Percentiles rank a stretch among this genome's conserved stretches.
phyloP scores from a whole-genome alignment of 1,140 invertebrate species.

The Dendrolimus kikuchii region DNA sequence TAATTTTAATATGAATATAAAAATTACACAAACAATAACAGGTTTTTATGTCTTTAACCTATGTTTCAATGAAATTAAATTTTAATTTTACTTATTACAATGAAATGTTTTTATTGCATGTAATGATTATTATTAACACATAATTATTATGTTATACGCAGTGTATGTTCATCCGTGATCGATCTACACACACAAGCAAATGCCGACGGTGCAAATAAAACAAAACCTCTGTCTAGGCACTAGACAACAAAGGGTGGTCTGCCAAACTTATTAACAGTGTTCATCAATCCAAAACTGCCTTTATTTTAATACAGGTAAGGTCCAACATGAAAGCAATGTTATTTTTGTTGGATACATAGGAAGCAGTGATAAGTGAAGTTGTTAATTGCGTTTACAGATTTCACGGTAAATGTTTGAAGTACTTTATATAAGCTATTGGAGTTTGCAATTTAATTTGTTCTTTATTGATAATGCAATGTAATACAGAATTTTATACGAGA shows the following conservation, averaged over 20 bases:
- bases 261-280: conserved; percentile 24
- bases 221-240: conserved; percentile 56
- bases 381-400: conserved; percentile 62
- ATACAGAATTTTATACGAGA: too few species aligned
- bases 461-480: too few species aligned
- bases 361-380: conserved; percentile 59
- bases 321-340: conserved; percentile 7
- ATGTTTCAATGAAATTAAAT: too few species aligned
- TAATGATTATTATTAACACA: too few species aligned
- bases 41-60: too few species aligned
- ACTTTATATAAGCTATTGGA: too few species aligned
- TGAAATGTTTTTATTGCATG: too few species aligned
- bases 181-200: conserved; percentile 23
- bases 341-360: conserved; percentile 25
- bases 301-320: conserved; percentile 13
- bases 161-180: conserved; percentile 33
- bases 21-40: too few species aligned
- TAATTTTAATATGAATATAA: too few species aligned
- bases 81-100: too few species aligned
- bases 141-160: too few species aligned
- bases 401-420: conserved; percentile 30
- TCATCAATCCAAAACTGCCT: conserved; percentile 16
- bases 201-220: conserved; percentile 52
- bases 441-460: too few species aligned
- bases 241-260: conserved; percentile 62